A percentile compares a stretch with the other conserved stretches of the same genome.
phyloP scores from a whole-genome alignment of 2,113 vertebrate genomes.

The Chelonoidis abingdonii region DNA sequence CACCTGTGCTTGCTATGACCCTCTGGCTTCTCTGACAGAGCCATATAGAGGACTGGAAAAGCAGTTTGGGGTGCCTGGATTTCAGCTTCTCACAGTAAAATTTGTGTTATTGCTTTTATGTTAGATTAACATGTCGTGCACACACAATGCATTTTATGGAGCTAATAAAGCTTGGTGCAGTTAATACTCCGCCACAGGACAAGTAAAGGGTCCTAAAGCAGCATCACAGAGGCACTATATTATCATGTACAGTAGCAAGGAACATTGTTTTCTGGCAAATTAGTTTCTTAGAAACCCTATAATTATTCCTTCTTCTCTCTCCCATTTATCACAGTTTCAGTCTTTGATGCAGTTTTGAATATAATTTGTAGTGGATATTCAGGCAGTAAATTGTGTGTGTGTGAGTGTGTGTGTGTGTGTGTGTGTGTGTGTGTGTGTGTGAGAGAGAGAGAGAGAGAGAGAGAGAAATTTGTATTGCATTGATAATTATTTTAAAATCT shows the following conservation, averaged over 20 bases:
- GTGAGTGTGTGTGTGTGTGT: background rate
- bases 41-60: background rate
- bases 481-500: background rate
- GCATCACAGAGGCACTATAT: background rate
- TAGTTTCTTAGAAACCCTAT: slow-evolving; percentile 6
- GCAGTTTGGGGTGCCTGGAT: background rate
- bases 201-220: background rate
- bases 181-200: background rate
- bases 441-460: too few relatives aligned
- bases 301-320: background rate
- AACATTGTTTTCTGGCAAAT: background rate
- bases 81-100: background rate
- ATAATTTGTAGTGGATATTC: background rate
- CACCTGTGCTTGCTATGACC: background rate
- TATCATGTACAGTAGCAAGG: background rate
- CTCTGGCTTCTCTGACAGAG: background rate
- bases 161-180: background rate
- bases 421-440: background rate
- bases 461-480: background rate
- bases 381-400: background rate
- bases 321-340: background rate
- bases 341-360: background rate
- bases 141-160: slow-evolving; percentile 15
- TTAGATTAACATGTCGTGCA: slow-evolving; percentile 12
- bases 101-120: slow-evolving; percentile 20